Conservation (phyloP, 2,888 invertebrate genomes). For the Antheraea assamensis region DNA sequence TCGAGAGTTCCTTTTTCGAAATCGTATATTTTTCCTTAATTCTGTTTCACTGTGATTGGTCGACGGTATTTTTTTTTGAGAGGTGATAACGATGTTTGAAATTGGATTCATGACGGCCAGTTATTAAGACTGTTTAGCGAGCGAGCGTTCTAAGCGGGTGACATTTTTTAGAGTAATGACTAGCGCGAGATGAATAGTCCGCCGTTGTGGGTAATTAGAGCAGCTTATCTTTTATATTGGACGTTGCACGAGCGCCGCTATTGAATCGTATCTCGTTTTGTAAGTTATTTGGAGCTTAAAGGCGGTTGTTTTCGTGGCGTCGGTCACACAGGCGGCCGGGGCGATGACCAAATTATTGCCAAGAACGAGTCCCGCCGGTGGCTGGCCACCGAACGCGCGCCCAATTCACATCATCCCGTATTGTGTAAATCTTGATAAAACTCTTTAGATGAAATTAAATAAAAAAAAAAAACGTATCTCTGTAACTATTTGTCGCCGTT, state of each 20-base stretch:
- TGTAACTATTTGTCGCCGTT: constrained; percentile 40
- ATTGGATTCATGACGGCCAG: constrained; percentile 66
- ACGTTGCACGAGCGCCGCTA: constrained; percentile 7
- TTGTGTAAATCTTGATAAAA: constrained; percentile 62
- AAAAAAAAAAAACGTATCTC: constrained; percentile 41
- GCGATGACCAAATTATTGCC: constrained; percentile 78
- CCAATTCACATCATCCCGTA: constrained; percentile 51
- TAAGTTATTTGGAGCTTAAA: constrained; percentile 37
- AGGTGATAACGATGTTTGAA: constrained; percentile 73
- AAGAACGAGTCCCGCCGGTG: constrained; percentile 66
- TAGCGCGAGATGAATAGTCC: constrained; percentile 32
- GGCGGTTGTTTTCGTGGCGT: constrained; percentile 36
- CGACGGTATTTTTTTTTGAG: constrained; percentile 49
- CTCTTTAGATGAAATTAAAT: constrained; percentile 57
- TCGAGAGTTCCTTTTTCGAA: constrained; percentile 55
- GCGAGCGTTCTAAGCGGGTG: constrained; percentile 49
- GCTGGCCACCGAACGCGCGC: constrained; percentile 41
- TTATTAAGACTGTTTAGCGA: constrained; percentile 66
- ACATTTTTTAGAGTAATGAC: constrained; percentile 61
- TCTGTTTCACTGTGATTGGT: constrained; percentile 37
- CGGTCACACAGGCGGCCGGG: constrained; percentile 47
- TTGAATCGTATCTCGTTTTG: constrained; percentile 14
- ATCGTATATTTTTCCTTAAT: constrained; percentile 45
- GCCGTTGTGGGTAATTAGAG: constrained; percentile 61
- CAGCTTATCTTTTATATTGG: constrained; percentile 60